Evolutionary conservation across 2,113 vertebrate genomes (phyloP), one percentile per base, ranked within the genome.

Genomic region (Toxotes chatareus): DNA sequence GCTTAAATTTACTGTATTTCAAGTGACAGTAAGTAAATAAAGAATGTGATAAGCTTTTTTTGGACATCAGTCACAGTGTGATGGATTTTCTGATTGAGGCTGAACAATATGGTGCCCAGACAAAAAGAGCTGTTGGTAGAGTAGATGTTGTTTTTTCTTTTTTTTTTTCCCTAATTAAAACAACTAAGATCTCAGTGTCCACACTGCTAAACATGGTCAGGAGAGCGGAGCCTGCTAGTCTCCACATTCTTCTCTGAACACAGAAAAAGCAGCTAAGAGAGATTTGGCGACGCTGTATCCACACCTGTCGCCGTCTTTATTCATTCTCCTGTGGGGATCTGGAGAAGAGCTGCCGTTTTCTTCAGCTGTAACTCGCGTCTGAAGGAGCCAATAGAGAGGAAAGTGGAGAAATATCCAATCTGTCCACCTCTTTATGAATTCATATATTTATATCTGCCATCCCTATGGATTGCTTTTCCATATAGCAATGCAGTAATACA

Each of bases 381-480:
- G 65, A 77, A 32, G 16, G 44, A 71, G 76, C 60, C 68, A 80
- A 51, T 13, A 40, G 42, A 74, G 57, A 42, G 38, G 64, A 61
- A 59, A 73, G 38, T 36, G 56, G 34, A 82, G 63, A 51, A 69
- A 69, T 53, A 77, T 65, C 65, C 70, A 61, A 78, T 80, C 69
- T 32, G 42, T 53, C 68, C 68, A 63, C 51, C 85, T 89, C 79
- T 72, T 88, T 67, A 36, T 21, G 46, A 55, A 80, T 87, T 84
- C 75, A 78, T 73, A 34, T 84, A 67, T 88, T 83, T 85, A 73
- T 85, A 76, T 86, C 14, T 46, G 23, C 6, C 0, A 0, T 75
- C 84, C 63, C 32, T 31, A 9, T 53, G 78, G 65, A 70, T 13
- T 47, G 59, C 36, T 10, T n/a, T n/a, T 34, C 68, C 68, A 77